Evolutionary conservation across 2,113 vertebrate genomes (phyloP), one percentile per base, ranked within the genome.

Genomic region (Alectura lathami): DNA sequence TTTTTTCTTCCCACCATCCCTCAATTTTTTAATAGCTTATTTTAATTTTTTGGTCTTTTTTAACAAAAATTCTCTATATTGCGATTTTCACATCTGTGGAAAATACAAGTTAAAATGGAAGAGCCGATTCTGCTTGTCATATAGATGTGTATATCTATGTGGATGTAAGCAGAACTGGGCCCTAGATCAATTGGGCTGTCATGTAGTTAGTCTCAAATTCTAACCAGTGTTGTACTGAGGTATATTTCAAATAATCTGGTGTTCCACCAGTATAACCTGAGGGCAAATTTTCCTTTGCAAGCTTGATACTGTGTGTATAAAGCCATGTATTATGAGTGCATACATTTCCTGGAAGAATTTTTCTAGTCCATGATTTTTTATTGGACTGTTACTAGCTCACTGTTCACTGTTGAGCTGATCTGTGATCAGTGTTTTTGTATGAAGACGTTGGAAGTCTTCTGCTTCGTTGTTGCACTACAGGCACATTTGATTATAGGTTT

Each of bases 251-350:
- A 72, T 36, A 80, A 62, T 74, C 74, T 83, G 80, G 8, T 88
- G 32, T 84, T 90, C 83, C 83, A 70, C 27, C 87, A 91, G 78
- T 95, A 79, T 93, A 89, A 70, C 78, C 77, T 79, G 72, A 94
- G 92, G 95, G 92, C 75, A 80, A 74, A 92, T 95, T 96, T 96
- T 92, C 80, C 56, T 84, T 96, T 75, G 83, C 1, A 4, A 83
- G 82, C 83, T 94, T 74, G 85, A 96, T 94, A 83, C 74, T 94
- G 34, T 53, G 20, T 88, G 51, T 59, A 30, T 91, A 93, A 94
- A 92, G 69, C 42, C 90, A 30, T 93, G 62, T 91, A 60, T 92
- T 70, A 74, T 36, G 59, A 80, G 76, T 90, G 51, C 75, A 72
- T 96, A 67, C 43, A 24, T 88, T 78, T 96, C 48, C 72, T 77